Evolutionary conservation across 2,888 invertebrate species (phyloP).

Genomic region (Antitype chi): DNA sequence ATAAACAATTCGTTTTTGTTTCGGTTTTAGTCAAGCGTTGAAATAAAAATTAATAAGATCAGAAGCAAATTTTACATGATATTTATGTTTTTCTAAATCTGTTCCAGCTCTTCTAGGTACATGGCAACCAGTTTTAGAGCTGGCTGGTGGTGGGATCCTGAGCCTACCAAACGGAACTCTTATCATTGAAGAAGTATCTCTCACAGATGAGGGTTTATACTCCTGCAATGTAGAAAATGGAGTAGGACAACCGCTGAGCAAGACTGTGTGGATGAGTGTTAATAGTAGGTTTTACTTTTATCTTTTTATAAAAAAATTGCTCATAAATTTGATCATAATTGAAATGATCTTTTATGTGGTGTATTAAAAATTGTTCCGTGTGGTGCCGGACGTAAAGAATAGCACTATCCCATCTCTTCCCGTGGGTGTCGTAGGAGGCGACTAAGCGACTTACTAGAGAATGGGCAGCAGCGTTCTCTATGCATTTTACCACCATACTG

Average conservation of each 20-base stretch:
- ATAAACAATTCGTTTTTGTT: neutral
- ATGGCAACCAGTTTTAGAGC: conserved; percentile 88
- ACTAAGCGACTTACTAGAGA: too few species aligned
- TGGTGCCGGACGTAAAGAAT: too few species aligned
- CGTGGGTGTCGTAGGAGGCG: too few species aligned
- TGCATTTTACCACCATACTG: too few species aligned
- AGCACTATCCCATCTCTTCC: too few species aligned
- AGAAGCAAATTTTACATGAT: neutral
- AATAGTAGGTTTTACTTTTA: conserved; percentile 80
- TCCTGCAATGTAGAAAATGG: conserved; percentile 89
- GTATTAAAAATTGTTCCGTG: too few species aligned
- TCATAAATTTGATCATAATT: too few species aligned
- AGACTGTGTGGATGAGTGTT: conserved; percentile 89
- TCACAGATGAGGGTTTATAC: conserved; percentile 87
- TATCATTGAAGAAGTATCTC: conserved; percentile 86
- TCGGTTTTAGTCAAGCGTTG: neutral
- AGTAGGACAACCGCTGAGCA: conserved; percentile 87
- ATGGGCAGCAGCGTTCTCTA: too few species aligned
- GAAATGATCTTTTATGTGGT: neutral
- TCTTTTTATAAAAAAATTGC: too few species aligned
- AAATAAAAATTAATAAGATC: neutral
- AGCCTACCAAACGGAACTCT: conserved; percentile 88
- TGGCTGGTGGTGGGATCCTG: conserved; percentile 87
- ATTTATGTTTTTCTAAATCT: too few species aligned
- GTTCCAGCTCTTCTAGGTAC: conserved; percentile 83